Conservation (phyloP, 2,888 invertebrate species). For the Coelopa pilipes region DNA sequence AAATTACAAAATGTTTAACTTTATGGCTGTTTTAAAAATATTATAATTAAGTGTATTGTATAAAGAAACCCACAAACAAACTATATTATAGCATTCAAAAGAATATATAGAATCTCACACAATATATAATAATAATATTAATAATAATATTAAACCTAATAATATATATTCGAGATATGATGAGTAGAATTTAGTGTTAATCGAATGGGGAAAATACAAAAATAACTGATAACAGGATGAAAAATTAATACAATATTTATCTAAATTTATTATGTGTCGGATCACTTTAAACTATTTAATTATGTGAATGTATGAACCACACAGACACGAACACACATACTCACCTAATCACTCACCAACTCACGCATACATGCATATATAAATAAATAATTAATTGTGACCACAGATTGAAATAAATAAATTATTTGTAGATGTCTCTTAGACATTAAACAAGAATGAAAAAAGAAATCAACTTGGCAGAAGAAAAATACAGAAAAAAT, state of each 20-base stretch:
- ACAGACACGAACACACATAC: conserved; percentile 1
- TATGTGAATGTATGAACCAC: conserved; percentile 30
- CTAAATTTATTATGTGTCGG: conserved; percentile 13
- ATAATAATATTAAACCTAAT: no score
- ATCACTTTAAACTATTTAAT: conserved; percentile 11
- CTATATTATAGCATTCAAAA: conserved; percentile 29
- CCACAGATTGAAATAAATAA: conserved; percentile 31
- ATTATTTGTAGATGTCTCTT: conserved; percentile 21
- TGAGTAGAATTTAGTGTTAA: conserved; percentile 26
- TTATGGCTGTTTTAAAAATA: conserved; percentile 62
- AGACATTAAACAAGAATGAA: not conserved
- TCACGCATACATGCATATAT: conserved; percentile 34
- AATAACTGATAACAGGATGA: not conserved
- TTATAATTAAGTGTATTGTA: conserved; percentile 35
- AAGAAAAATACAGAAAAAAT: not conserved
- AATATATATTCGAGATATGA: conserved; percentile 12
- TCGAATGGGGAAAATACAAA: not conserved
- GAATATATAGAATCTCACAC: conserved; percentile 12
- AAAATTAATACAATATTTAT: conserved; percentile 11
- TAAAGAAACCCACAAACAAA: conserved; percentile 25
- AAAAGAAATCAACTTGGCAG: not conserved
- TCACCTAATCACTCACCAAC: not conserved
- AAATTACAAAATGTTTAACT: conserved; percentile 46
- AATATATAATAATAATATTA: not conserved
- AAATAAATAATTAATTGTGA: conserved; percentile 36